These are phyloP conservation scores for Pituophis catenifer DNA, from an alignment of 2,113 vertebrate genomes.

Conservation along the genomic window DNA sequence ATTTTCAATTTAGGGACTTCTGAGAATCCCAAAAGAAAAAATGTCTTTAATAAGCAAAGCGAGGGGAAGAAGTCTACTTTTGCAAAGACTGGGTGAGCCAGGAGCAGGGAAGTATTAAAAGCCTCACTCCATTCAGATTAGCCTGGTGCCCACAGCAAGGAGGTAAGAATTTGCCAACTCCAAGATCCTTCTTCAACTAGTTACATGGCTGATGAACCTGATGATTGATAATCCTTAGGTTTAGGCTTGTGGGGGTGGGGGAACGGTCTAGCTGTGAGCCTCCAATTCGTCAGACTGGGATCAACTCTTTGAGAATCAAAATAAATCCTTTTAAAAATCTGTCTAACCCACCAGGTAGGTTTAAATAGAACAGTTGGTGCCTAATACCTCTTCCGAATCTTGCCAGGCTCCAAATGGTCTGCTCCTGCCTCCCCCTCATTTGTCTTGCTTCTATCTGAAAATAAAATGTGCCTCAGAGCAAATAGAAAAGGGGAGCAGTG, in stretches of 20 bases:
- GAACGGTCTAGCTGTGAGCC: not conserved
- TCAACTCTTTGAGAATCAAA: not conserved
- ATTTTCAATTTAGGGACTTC: not conserved
- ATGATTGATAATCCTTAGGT: not conserved
- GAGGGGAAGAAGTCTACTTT: not conserved
- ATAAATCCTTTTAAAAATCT: not conserved
- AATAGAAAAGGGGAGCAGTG: not conserved
- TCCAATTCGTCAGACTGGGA: not conserved
- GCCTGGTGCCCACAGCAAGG: not conserved
- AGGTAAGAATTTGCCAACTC: not conserved
- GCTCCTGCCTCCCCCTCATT: not conserved
- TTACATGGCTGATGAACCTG: not conserved
- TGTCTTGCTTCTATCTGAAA: slow-evolving; percentile 40
- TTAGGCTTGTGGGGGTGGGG: not conserved
- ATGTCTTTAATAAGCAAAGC: not conserved
- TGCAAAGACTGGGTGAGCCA: not conserved
- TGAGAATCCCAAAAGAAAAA: not conserved
- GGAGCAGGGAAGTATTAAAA: not conserved
- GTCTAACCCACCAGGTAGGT: not conserved
- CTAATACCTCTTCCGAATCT: not conserved
- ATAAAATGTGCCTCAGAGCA: slow-evolving; percentile 32
- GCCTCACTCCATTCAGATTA: not conserved
- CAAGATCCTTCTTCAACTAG: not conserved
- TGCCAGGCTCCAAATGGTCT: not conserved
- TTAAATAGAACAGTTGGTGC: slow-evolving; percentile 17